Base-by-base conservation (phyloP, 2,113 vertebrate species). In the Crotophaga sulcirostris region DNA sequence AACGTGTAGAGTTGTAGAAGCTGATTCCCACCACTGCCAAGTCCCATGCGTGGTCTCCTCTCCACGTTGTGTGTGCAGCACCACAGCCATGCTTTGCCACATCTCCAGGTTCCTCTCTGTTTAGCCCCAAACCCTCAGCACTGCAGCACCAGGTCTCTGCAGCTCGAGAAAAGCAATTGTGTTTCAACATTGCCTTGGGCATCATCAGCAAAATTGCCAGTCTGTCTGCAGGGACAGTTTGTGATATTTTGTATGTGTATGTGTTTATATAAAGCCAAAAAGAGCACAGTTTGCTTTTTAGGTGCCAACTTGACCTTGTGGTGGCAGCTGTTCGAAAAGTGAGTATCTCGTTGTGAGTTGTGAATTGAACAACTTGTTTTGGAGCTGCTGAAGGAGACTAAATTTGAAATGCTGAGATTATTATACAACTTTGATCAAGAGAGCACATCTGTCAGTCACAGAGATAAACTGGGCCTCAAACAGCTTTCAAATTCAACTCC, bases 241-340 rank as follows among this genome's bases (percentile, higher is more conserved):
- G 93, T 84, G 96, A 84, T 87, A 68, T 84, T 95, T 64, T 54
- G 15, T 36, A n/a, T 63, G 29, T 3, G 31, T 3, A 4, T 33
- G 52, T 92, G 74, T 94, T 96, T 95, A 52, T 81, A 81, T 55
- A 94, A 79, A 95, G 89, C 77, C 77, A 58, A 91, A 97, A 96
- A 96, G 58, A 94, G 91, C 94, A 89, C 73, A 95, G 85, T 92
- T 94, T 92, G 91, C 92, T 94, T 94, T 97, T 96, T 93, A 92
- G 93, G 88, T 96, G 94, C 92, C 92, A 92, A 1, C 90, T 96
- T 87, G 95, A 96, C 95, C 94, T 96, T 94, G 93, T 40, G 72
- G 91, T 52, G 10, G 76, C 95, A 96, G 96, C 95, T 96, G 94
- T 75, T 97, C 7, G 68, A 64, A 75, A 74, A 84, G 90, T 88